These are phyloP conservation scores for Lithobius niger DNA, from an alignment of 1,140 invertebrate species.

Conservation along the genomic window DNA sequence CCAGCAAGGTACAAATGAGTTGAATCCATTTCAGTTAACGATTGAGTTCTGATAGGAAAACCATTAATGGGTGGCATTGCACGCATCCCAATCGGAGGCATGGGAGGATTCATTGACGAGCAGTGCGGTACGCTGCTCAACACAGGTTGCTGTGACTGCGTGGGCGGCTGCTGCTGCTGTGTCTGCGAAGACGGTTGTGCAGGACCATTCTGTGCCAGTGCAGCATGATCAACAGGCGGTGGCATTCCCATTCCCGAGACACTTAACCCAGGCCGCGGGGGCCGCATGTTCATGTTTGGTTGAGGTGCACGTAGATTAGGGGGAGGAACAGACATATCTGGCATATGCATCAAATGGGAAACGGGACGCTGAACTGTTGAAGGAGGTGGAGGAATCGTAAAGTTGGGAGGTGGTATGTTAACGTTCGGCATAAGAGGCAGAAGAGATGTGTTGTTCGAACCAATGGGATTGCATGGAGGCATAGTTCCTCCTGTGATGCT, in stretches of 20 bases:
- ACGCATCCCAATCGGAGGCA: neutral
- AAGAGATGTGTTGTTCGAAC: slow-evolving; percentile 8
- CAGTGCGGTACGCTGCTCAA: neutral
- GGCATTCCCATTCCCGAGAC: neutral
- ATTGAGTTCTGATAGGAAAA: neutral
- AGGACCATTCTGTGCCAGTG: too few relatives aligned
- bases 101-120: neutral
- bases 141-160: neutral
- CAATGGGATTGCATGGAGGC: slow-evolving; percentile 4
- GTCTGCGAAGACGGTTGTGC: too few relatives aligned
- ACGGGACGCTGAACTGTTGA: slow-evolving; percentile 11
- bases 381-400: slow-evolving; percentile 16
- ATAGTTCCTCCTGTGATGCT: slow-evolving; percentile 11
- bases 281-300: neutral
- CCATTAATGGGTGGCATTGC: neutral
- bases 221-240: neutral
- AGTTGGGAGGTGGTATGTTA: slow-evolving; percentile 16
- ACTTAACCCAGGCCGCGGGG: neutral
- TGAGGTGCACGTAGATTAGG: slow-evolving; percentile 13
- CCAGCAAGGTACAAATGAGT: neutral
- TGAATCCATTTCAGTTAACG: neutral
- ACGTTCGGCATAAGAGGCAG: slow-evolving; percentile 14
- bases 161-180: neutral
- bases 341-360: slow-evolving; percentile 14
- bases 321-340: slow-evolving; percentile 17